Percentiles rank a stretch among this genome's conserved stretches.
phyloP scores from a whole-genome alignment of 2,113 vertebrate genomes.

The Antennarius striatus region DNA sequence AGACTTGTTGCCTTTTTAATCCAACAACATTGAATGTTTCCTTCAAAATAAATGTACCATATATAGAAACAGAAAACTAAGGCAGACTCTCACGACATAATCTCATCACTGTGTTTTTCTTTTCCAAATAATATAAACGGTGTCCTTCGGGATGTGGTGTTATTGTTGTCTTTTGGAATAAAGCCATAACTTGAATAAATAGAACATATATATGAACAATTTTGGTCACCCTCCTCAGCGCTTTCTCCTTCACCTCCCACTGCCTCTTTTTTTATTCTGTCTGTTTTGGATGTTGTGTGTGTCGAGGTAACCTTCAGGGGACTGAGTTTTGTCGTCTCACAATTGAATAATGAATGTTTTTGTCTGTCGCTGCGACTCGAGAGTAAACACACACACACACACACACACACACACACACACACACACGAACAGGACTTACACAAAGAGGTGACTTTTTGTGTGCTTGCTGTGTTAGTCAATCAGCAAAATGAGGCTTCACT shows the following conservation, averaged over 20 bases:
- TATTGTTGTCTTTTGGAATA: background rate
- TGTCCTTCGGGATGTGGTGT: background rate
- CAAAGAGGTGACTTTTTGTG: background rate
- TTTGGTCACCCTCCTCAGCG: conserved; percentile 25
- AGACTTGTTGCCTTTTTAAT: too few relatives aligned
- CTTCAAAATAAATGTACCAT: too few relatives aligned
- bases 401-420: background rate
- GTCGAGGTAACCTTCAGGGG: conserved; percentile 65
- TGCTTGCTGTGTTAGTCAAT: conserved; percentile 35
- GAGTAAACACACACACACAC: background rate
- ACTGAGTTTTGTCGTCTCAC: conserved; percentile 26
- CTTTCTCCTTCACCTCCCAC: conserved; percentile 4
- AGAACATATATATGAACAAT: background rate
- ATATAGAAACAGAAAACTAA: background rate
- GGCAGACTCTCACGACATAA: background rate
- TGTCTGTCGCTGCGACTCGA: conserved; percentile 13
- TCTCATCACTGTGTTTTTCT: conserved; percentile 20
- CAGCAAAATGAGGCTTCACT: conserved; percentile 32
- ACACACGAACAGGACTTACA: background rate
- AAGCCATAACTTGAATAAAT: conserved; percentile 33
- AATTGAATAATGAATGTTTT: conserved; percentile 49
- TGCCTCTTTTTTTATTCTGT: background rate
- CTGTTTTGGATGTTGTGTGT: conserved; percentile 38
- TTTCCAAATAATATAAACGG: conserved; percentile 36
- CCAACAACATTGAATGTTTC: too few relatives aligned